Evolutionary conservation across 2,888 invertebrate genomes (phyloP), one percentile per base, ranked within the genome.

Genomic region (Spisula solida): DNA sequence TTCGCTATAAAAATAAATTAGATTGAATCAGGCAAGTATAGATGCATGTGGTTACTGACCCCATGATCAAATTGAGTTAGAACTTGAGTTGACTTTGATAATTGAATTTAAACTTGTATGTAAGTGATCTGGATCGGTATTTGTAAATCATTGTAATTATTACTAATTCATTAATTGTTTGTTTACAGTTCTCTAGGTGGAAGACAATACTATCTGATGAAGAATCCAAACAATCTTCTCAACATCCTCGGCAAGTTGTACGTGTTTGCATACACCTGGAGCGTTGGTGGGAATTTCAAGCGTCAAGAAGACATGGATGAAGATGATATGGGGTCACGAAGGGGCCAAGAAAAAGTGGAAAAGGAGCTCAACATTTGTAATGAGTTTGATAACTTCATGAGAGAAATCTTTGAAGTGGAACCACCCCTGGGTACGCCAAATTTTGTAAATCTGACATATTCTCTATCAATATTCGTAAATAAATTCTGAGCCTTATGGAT

Each of bases 261-360:
- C 91, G 96, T 96, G 83, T 96, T 96, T 92, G 95, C 96, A 48
- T 96, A 94, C 92, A 95, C 96, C 2, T 96, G 96, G 96, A 96
- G 96, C 91, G 94, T 96, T 86, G 96, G 96, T 8, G 96, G 96
- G 18, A 95, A 95, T 81, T 95, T 96, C 85, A 93, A 94, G 48
- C 93, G 96, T 14, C 94, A 95, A 86, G 96, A 96, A 80, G 96
- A 96, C 85, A 90, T 94, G 83, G 96, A 96, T 81, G 95, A 95
- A 6, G 95, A 95, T 87, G 96, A 95, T 47, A 94, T 92, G 20
- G 90, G 93, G 85, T 94, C 92, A 78, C 90, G 94, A 47, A 92
- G 94, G 25, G 87, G 83, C 16, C 93, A 92, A 14, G 94, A 94
- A 56, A 93, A 93, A 81, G 88, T 81, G 12, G 94, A 92, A n/a